Percentiles rank a stretch among this genome's conserved stretches.
phyloP scores from a whole-genome alignment of 2,797 vertebrate genomes.

The Hyperoplus immaculatus region DNA sequence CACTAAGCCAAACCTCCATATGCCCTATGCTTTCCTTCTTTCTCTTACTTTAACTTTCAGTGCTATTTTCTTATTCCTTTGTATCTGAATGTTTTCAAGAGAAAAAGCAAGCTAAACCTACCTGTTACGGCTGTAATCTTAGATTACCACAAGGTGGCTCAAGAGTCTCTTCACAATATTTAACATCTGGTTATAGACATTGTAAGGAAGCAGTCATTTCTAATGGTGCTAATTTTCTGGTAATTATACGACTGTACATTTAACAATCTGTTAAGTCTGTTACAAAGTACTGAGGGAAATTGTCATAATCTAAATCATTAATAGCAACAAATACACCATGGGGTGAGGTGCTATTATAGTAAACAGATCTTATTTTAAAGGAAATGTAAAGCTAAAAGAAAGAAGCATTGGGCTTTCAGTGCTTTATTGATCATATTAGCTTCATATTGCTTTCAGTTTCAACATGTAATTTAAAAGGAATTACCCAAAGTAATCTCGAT shows the following conservation, averaged over 20 bases:
- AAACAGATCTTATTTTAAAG: background rate
- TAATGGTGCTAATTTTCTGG: background rate
- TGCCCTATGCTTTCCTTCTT: background rate
- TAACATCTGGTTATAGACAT: background rate
- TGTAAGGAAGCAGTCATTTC: rapidly evolving
- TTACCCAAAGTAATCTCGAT: background rate
- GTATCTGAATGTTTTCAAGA: background rate
- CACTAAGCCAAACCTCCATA: background rate
- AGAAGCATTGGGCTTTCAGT: background rate
- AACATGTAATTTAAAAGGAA: background rate
- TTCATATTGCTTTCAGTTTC: background rate
- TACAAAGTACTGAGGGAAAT: background rate
- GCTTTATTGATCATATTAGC: background rate
- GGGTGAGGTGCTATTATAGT: no score
- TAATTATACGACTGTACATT: background rate
- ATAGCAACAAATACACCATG: background rate
- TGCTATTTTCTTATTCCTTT: background rate
- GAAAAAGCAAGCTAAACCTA: background rate
- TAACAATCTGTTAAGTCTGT: background rate
- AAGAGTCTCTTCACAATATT: constrained; percentile 17
- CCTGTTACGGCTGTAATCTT: background rate
- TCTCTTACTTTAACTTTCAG: background rate
- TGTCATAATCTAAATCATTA: background rate
- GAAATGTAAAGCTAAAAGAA: background rate
- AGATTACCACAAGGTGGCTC: constrained; percentile 58